These are phyloP conservation scores for Rachycentron canadum DNA, from an alignment of 2,797 vertebrate species.

Conservation along the genomic window DNA sequence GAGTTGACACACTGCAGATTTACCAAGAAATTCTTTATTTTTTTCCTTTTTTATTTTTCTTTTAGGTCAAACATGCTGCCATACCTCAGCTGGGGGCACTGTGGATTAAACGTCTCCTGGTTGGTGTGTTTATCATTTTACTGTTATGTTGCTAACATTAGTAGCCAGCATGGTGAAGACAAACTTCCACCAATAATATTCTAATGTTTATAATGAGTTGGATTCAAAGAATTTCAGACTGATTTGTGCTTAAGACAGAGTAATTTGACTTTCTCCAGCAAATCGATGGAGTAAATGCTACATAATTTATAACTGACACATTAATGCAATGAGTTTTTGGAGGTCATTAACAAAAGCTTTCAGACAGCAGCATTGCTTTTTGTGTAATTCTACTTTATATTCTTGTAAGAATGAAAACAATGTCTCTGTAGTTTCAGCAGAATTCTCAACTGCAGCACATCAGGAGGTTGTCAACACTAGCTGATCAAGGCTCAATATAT, in stretches of 20 bases:
- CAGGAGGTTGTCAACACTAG: neutral
- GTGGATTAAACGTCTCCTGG: neutral
- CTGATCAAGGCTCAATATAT: neutral
- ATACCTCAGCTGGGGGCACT: neutral
- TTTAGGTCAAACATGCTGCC: neutral
- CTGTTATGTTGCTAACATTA: neutral
- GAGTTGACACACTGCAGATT: neutral
- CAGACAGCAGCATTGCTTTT: neutral
- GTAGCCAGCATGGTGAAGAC: neutral
- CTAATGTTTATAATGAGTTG: neutral
- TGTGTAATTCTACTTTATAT: neutral
- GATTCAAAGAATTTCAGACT: neutral
- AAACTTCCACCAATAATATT: neutral
- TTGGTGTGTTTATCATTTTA: neutral
- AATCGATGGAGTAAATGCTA: neutral
- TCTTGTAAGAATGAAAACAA: neutral
- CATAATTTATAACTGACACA: neutral
- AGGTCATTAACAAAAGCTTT: neutral
- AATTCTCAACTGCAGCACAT: neutral
- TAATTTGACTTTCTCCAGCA: neutral
- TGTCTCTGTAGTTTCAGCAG: neutral
- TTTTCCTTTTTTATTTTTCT: neutral
- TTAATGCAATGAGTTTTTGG: neutral
- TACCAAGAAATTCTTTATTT: neutral
- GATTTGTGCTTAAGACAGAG: neutral